Base-by-base conservation (phyloP, 1,140 invertebrate species). In the Scaptomyza montana region DNA sequence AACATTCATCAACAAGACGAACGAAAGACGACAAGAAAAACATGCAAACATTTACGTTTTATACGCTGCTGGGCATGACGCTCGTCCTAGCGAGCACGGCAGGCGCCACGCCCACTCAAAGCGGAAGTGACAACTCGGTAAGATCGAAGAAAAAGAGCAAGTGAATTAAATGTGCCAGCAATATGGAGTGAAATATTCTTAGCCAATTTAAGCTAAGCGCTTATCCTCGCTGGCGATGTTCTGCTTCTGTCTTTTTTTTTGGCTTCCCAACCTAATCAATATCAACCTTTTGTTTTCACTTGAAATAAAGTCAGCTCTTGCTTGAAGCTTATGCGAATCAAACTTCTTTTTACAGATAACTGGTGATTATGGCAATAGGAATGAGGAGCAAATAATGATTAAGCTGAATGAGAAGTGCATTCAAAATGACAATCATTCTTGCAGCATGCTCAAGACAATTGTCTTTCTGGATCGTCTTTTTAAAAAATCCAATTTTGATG, bases 381-480 rank as follows among this genome's bases (percentile, higher is more conserved):
- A 93, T 36, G 96, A 97, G 90, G 95, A 96, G 65, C 93, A 94
- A 7, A 92, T 97, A 4, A 92, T 96, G 59, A 93, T 94, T 13
- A 96, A 96, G 65, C 92, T 97, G 8, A 96, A 96, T 77, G 92
- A 92, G 45, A 96, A 96, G 92, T 97, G 96, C 80, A 93, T 94
- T 1, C 94, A 96, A 57, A 93, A 95, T 47, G 96, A 97, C 72
- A 94, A 95, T 9, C 95, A 95, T 30, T 95, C 96, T 13, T 97
- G 96, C 81, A 94, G 96, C 69, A 96, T 96, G 93, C 92, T 96
- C 3, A 96, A 97, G 91, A 89, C 96, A 64, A 95, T 96, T 3
- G 95, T 95, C 1, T 96, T 97, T 80, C 96, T 96, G 93, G 96
- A 97, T 92, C 93, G 95, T 54, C 93, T 97, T 78, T 92, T 97